Evolutionary conservation across 2,797 vertebrate genomes (phyloP).

Genomic region (Sebastes minor): DNA sequence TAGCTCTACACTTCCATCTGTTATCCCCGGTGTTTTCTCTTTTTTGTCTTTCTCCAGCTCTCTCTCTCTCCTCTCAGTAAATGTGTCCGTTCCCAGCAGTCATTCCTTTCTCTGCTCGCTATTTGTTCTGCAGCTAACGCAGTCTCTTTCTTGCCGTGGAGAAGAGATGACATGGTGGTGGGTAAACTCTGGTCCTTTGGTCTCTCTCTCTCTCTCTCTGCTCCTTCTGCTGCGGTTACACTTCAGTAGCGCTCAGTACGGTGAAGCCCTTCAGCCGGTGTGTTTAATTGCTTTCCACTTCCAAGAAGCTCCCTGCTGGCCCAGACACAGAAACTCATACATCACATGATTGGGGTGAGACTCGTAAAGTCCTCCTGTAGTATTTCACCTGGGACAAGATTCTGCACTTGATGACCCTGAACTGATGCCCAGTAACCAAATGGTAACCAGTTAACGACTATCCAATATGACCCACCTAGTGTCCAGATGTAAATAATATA

Average conservation of each 20-base stretch:
- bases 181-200: slow-evolving; percentile 20
- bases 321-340: slow-evolving; percentile 30
- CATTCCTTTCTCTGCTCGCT: slow-evolving; percentile 12
- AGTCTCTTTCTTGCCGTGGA: slow-evolving; percentile 26
- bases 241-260: slow-evolving; percentile 26
- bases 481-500: background rate
- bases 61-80: slow-evolving; percentile 17
- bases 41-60: slow-evolving; percentile 20
- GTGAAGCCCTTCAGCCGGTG: slow-evolving; percentile 45
- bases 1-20: slow-evolving; percentile 29
- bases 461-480: background rate
- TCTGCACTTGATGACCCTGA: slow-evolving; percentile 1
- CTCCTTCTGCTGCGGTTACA: slow-evolving; percentile 39
- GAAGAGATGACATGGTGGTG: slow-evolving; percentile 31
- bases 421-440: background rate
- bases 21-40: slow-evolving; percentile 11
- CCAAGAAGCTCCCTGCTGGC: slow-evolving; percentile 56
- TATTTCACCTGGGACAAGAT: slow-evolving; percentile 13
- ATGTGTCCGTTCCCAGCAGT: slow-evolving; percentile 27
- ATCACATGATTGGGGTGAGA: slow-evolving; percentile 27
- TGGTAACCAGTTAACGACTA: background rate
- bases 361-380: slow-evolving; percentile 15
- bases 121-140: slow-evolving; percentile 57
- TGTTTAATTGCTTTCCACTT: slow-evolving; percentile 66
- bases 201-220: slow-evolving; percentile 12